These are phyloP conservation scores for Subanguina moxae DNA, from an alignment of 1,140 invertebrate genomes.

Conservation along the genomic window DNA sequence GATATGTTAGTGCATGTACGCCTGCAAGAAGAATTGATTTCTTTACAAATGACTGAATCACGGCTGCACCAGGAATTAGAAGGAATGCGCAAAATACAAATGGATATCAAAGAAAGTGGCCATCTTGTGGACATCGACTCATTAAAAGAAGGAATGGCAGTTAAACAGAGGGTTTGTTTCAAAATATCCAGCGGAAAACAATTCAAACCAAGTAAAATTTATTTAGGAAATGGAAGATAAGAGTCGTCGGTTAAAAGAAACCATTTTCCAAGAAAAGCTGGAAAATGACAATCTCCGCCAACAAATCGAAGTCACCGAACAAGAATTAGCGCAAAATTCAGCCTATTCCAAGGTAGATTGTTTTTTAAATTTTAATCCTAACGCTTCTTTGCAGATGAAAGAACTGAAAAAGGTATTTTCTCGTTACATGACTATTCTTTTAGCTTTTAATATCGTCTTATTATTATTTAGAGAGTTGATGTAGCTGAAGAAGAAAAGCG, in stretches of 20 bases:
- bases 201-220: constrained; percentile 11
- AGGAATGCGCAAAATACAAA: constrained; percentile 25
- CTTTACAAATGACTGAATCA: constrained; percentile 15
- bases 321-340: constrained; percentile 14
- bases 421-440: too few relatives aligned
- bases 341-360: constrained; percentile 21
- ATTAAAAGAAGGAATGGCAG: constrained; percentile 13
- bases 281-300: constrained; percentile 10
- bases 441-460: too few relatives aligned
- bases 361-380: too few relatives aligned
- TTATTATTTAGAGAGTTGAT: constrained; percentile 8
- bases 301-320: constrained; percentile 10
- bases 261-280: constrained; percentile 4
- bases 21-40: constrained; percentile 37
- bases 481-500: constrained; percentile 16
- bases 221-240: constrained; percentile 26
- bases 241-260: constrained; percentile 13
- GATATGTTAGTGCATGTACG: constrained; percentile 37
- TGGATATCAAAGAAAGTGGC: constrained; percentile 23
- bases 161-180: neutral
- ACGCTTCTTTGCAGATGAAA: constrained; percentile 23
- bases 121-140: constrained; percentile 19
- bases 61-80: constrained; percentile 25
- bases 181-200: constrained; percentile 4
- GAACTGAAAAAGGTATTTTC: constrained; percentile 15